Percentiles rank a stretch among this genome's conserved stretches.
phyloP scores from a whole-genome alignment of 2,888 invertebrate genomes.

The Mythimna lalbum region DNA sequence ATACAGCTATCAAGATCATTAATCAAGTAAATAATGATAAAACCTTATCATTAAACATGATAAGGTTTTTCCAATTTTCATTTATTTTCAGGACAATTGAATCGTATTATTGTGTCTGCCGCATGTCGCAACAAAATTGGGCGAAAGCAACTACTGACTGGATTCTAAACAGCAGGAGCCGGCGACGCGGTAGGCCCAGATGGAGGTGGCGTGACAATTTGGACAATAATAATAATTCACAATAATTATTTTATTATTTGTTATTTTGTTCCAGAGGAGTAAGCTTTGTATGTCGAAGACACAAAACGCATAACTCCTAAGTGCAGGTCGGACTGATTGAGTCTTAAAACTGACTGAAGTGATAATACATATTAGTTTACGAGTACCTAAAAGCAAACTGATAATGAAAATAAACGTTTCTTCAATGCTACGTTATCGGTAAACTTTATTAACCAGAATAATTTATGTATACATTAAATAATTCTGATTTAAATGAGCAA shows the following conservation, averaged over 20 bases:
- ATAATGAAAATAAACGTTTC: background rate
- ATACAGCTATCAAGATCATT: background rate
- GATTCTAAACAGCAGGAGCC: too few species aligned
- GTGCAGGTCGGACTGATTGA: background rate
- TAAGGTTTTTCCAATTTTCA: background rate
- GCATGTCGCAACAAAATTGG: too few species aligned
- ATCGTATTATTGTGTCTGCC: too few species aligned
- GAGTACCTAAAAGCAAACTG: constrained; percentile 1
- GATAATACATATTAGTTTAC: constrained; percentile 5
- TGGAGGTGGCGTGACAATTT: too few species aligned
- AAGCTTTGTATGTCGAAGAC: background rate
- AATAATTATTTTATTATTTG: too few species aligned
- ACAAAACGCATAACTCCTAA: background rate
- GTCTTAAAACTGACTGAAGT: constrained; percentile 7
- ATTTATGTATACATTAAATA: background rate
- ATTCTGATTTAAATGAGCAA: constrained; percentile 27
- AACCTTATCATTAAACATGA: background rate
- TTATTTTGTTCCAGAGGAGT: background rate
- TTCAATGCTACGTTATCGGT: constrained; percentile 4
- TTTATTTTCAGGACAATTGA: background rate
- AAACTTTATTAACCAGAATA: background rate
- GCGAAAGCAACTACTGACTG: too few species aligned
- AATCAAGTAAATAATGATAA: constrained; percentile 6
- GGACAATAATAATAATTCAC: too few species aligned
- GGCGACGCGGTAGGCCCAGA: too few species aligned